Evolutionary conservation across 1,140 invertebrate genomes (phyloP), one percentile per base, ranked within the genome.

Genomic region (Drosophila virilis): DNA sequence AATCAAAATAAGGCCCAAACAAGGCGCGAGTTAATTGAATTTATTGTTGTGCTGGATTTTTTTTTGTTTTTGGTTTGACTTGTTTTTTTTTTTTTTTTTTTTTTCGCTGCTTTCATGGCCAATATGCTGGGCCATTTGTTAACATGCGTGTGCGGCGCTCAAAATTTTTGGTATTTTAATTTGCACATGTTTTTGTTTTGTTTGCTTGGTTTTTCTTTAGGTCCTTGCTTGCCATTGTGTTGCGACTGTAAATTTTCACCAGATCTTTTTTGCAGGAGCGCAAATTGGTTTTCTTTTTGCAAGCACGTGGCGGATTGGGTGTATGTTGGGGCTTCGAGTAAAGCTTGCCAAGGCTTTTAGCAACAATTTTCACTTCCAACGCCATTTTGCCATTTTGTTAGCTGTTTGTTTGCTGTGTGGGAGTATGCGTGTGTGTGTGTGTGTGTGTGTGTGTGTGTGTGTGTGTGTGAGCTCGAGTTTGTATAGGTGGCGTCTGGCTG

Each of bases 1-100:
- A 67, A 74, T 74, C 70, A 68, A 70, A 74, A 58, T 74, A 40
- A 74, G 70, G 64, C 67, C 59, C 58, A 74, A 70, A 74, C 58
- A 70, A 64, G 67, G 59, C 52, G 46, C 32, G 62, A 64, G 72
- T 70, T 74, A 74, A 74, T 74, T 74, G 67, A 74, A 74, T 74
- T 74, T 74, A 74, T 74, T 74, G 67, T 74, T 74, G 38, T 71
- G 38, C 42, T 61, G 42, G n/a, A 55, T 67, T 65, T 37, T 54
- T n/a, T 40, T 38, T 13, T 15, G 43, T 15, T 51, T 66, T 55
- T 45, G 43, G 5, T 45, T 37, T 35, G 37, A 22, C 22, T n/a
- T n/a, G n/a, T n/a, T n/a, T n/a, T 67, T 65, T 37, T 54, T n/a
- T 45, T 59, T 40, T 60, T 68, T 6, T 55, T 64, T 40, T 35